Conservation (phyloP, 2,113 vertebrate genomes). For the Microcebus tavaratra region DNA sequence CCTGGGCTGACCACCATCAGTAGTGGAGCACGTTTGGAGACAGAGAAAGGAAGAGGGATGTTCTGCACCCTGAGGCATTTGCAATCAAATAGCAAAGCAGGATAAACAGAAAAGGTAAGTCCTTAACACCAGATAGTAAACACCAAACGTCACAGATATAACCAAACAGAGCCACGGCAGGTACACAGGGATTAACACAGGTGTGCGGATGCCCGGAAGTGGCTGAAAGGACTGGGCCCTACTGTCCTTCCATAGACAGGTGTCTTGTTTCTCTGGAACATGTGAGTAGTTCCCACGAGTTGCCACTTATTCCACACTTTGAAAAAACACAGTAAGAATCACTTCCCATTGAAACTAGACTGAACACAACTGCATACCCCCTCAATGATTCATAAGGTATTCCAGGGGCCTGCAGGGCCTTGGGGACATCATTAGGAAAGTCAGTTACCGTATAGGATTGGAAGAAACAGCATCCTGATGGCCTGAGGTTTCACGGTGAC, state of each 20-base stretch:
- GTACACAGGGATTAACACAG: not conserved
- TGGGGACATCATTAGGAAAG: not conserved
- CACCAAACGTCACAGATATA: not conserved
- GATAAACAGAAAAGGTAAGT: not conserved
- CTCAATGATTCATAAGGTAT: not conserved
- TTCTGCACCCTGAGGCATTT: not conserved
- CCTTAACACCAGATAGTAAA: not conserved
- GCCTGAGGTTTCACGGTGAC: not conserved
- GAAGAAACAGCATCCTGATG: constrained; percentile 13
- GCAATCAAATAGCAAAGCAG: not conserved
- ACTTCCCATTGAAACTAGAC: constrained; percentile 15
- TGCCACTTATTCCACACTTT: not conserved
- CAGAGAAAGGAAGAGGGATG: not conserved
- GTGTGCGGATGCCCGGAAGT: not conserved
- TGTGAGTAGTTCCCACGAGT: not conserved
- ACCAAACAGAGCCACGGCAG: not conserved
- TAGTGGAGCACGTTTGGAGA: not conserved
- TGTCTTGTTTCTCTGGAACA: not conserved
- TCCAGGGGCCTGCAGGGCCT: constrained; percentile 3
- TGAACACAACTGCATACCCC: not conserved
- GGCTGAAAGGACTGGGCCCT: not conserved
- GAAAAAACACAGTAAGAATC: not conserved
- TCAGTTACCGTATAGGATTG: not conserved
- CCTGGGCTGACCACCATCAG: not conserved
- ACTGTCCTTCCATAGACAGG: not conserved